Conservation (phyloP, 2,888 invertebrate species). For the Isoperla grammatica region DNA sequence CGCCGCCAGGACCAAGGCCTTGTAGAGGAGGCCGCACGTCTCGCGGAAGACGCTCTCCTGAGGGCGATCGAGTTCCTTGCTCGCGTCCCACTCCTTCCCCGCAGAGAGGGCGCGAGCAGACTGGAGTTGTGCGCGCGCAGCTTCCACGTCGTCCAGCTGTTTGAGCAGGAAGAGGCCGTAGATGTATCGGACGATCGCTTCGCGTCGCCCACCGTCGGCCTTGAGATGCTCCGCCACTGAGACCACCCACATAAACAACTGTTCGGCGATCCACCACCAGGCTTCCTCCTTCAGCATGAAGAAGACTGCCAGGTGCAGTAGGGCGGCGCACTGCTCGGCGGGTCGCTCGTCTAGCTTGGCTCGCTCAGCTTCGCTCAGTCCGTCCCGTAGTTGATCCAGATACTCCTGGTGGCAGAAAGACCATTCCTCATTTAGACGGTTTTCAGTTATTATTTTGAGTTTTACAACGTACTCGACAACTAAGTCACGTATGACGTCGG, state of each 20-base stretch:
- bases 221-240: constrained; percentile 45
- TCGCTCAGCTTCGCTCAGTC: constrained; percentile 3
- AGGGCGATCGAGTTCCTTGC: not conserved
- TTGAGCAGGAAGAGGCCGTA: constrained; percentile 51
- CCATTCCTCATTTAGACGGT: too few species aligned
- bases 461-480: too few species aligned
- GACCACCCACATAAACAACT: constrained; percentile 48
- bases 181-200: constrained; percentile 49
- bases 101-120: not conserved
- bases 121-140: not conserved
- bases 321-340: constrained; percentile 44
- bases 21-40: constrained; percentile 7
- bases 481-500: too few species aligned
- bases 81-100: constrained; percentile 7
- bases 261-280: constrained; percentile 55
- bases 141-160: constrained; percentile 36
- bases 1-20: not conserved
- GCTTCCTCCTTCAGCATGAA: constrained; percentile 47
- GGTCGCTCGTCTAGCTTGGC: constrained; percentile 36
- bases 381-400: constrained; percentile 9
- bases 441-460: too few species aligned
- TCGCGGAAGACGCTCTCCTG: constrained; percentile 14
- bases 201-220: constrained; percentile 48
- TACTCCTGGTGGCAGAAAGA: too few species aligned
- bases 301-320: constrained; percentile 44